phyloP scores from a whole-genome alignment of 1,140 invertebrate genomes.

The Dendrolimus punctatus region DNA sequence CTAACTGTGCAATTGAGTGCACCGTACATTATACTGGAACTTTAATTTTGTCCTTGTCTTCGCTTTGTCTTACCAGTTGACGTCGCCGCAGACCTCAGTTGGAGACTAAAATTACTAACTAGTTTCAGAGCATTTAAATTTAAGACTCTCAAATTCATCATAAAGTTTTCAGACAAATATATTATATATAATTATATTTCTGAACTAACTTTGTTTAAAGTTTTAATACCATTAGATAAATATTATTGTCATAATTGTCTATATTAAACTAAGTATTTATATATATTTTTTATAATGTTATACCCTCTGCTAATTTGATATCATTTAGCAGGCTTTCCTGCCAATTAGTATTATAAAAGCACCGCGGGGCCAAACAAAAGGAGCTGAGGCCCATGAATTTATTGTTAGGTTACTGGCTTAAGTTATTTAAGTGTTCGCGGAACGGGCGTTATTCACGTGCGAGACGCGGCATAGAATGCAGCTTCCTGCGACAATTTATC shows the following conservation, averaged over 20 bases:
- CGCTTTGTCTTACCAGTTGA: no score
- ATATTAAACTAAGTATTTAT: no score
- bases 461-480: constrained; percentile 57
- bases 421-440: constrained; percentile 66
- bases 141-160: no score
- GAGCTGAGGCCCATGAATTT: constrained; percentile 58
- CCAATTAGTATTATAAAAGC: constrained; percentile 57
- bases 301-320: constrained; percentile 37
- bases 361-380: constrained; percentile 47
- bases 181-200: no score
- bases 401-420: constrained; percentile 65
- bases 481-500: constrained; percentile 67
- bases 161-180: no score
- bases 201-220: background rate
- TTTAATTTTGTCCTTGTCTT: background rate
- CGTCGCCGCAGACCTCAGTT: no score
- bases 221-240: background rate
- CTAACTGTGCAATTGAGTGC: constrained; percentile 28
- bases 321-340: constrained; percentile 55
- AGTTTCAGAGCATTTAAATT: no score
- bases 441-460: constrained; percentile 61
- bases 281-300: no score
- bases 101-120: no score
- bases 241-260: no score
- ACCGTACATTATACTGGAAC: background rate